Base-by-base conservation (phyloP, 2,797 vertebrate genomes). In the Petrocephalus schoutedeni region DNA sequence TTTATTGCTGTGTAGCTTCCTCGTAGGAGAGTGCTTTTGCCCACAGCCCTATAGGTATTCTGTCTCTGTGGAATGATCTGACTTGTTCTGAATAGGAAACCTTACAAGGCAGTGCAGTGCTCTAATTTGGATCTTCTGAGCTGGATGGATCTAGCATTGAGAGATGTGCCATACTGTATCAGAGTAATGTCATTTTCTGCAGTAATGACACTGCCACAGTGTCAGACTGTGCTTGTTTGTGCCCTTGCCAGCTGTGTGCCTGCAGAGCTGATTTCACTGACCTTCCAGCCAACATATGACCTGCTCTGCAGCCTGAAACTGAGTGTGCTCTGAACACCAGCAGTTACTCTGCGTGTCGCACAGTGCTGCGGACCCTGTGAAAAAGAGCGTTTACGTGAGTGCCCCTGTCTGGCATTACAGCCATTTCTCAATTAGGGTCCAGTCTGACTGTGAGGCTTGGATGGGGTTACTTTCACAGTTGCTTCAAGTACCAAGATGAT, bases 261-360 rank as follows among this genome's bases (percentile, higher is more conserved):
- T 88, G 91, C 92, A 94, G 93, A 94, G 95, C 93, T 93, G 93
- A 94, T 95, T 94, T 94, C 93, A 95, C 95, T 94, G 94, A 95
- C 96, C 96, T 96, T 96, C 94, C 94, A 94, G 94, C 95, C 94
- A 94, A 95, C 94, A 95, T 92, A 93, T 95, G 95, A 96, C 94
- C 94, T 91, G 91, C 91, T 92, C 92, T 90, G 92, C 94, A 94
- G 95, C 93, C 93, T 64, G 91, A 95, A 95, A 96, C 94, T 94
- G 89, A 91, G 91, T 89, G 92, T 90, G 51, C 88, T 92, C 93
- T 93, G 94, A 94, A 95, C 93, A 91, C 95, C 94, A 93, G 93
- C 94, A 94, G 93, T 90, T 93, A 88, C 87, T 91, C 93, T 90
- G 89, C 91, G 7, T 82, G 77, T 45, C 19, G 45, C 51, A 28